A percentile compares a stretch with the other conserved stretches of the same genome.
phyloP scores from a whole-genome alignment of 2,113 vertebrate species.

The Burhinus bistriatus region DNA sequence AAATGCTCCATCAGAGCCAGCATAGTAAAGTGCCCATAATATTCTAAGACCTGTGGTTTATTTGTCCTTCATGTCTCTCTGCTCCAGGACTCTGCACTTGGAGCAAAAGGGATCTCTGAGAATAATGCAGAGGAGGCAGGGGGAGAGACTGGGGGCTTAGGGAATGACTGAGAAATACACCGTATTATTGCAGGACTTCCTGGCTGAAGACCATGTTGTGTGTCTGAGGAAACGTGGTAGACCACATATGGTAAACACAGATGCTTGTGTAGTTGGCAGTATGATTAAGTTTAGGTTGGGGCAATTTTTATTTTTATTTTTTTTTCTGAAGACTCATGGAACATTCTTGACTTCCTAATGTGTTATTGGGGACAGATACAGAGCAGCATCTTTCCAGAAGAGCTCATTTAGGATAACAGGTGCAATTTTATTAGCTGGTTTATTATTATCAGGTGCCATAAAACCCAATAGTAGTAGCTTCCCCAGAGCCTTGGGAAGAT shows the following conservation, averaged over 20 bases:
- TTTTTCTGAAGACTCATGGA: background rate
- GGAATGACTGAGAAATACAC: background rate
- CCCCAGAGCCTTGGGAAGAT: background rate
- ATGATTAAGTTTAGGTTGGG: background rate
- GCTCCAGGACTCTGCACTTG: background rate
- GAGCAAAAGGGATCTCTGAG: background rate
- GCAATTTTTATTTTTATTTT: background rate
- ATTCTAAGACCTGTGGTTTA: background rate
- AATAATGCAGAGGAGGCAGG: background rate
- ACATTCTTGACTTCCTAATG: background rate
- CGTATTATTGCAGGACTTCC: background rate
- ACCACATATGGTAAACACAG: conserved; percentile 40
- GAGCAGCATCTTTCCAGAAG: background rate
- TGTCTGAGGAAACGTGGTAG: background rate
- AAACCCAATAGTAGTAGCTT: background rate
- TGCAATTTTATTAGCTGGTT: background rate
- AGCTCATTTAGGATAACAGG: background rate
- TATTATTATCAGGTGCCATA: background rate
- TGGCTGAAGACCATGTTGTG: background rate
- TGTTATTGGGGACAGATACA: background rate
- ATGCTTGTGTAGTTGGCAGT: background rate
- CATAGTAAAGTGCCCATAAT: background rate
- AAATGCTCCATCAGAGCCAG: background rate
- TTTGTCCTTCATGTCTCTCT: background rate
- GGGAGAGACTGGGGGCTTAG: background rate